A percentile compares a stretch with the other conserved stretches of the same genome.
phyloP scores from a whole-genome alignment of 2,113 vertebrate species.

The Notothenia rossii region DNA sequence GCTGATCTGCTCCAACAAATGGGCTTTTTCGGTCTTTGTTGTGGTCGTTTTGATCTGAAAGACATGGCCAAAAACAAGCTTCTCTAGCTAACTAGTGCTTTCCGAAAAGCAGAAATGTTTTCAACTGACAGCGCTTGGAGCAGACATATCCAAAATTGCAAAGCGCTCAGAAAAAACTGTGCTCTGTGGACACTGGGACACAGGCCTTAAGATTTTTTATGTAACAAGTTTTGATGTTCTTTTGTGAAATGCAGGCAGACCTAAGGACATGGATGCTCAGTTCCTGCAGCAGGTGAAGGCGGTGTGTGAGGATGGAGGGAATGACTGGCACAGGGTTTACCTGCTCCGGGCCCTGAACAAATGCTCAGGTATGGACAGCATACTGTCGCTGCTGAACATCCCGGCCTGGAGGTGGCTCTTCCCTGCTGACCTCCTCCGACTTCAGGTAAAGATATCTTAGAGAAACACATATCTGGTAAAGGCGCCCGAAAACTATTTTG shows the following conservation, averaged over 20 bases:
- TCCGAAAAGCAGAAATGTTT: too few species aligned
- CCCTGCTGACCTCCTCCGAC: constrained; percentile 68
- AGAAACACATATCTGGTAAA: neutral
- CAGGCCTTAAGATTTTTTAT: too few species aligned
- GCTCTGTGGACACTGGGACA: too few species aligned
- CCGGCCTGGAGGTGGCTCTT: constrained; percentile 74
- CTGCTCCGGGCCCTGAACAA: constrained; percentile 77
- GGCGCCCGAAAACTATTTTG: neutral
- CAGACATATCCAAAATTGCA: too few species aligned
- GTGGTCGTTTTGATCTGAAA: too few species aligned
- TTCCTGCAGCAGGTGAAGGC: constrained; percentile 75
- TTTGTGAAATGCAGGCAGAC: constrained; percentile 14
- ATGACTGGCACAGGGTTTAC: constrained; percentile 82
- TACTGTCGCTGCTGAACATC: constrained; percentile 72
- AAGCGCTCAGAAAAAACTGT: too few species aligned
- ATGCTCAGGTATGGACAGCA: constrained; percentile 57
- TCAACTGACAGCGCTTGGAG: too few species aligned
- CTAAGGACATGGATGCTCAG: neutral
- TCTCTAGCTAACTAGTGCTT: too few species aligned
- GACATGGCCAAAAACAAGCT: too few species aligned
- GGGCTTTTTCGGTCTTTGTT: too few species aligned
- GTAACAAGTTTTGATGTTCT: neutral
- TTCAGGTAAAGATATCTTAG: constrained; percentile 64
- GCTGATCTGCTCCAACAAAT: too few species aligned
- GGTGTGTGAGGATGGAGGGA: constrained; percentile 64